Base-by-base conservation (phyloP, 1,140 invertebrate genomes). In the Chironomus striatipennis region DNA sequence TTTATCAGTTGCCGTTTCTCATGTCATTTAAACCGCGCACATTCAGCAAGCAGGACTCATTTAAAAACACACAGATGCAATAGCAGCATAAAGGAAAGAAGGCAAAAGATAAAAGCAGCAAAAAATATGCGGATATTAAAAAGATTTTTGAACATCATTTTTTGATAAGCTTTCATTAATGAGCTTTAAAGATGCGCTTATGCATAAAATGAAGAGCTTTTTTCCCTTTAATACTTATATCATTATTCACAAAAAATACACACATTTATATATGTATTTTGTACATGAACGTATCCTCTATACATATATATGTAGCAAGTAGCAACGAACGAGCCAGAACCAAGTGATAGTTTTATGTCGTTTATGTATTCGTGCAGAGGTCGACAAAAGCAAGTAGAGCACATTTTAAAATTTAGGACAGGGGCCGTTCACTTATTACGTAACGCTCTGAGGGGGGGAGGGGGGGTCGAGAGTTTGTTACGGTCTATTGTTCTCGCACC, bases 131-230 rank as follows among this genome's bases (percentile, higher is more conserved):
- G 20, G 18, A 18, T 21, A 70, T 70, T 70, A 70, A 70, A 70
- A 18, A 10, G 47, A 34, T 12, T 57, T 57, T 57, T 57, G 65
- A 70, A 21, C n/a, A 70, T 70, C 65, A 18, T 70, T 21, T 70
- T 70, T 8, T 70, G 65, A 70, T 70, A 70, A 70, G 65, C 65
- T 21, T 70, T 70, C 65, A 70, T 70, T 70, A 70, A 70, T 70
- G 65, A 70, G 65, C 65, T 70, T 70, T 70, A 70, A 70, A 70
- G 65, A 70, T 70, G 65, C 65, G 65, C 65, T 70, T 70, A 70
- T 70, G 17, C 65, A 70, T 70, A 70, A 0, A 70, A 70, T 70
- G 65, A 70, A 70, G 20, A 70, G 65, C 18, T 70, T 70, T 67
- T 70, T 57, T 12, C 15, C 15, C 43, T 47, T 10, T 47, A 10